Evolutionary conservation across 2,888 invertebrate genomes (phyloP), one percentile per base, ranked within the genome.

Genomic region (Cylloceria caligata): DNA sequence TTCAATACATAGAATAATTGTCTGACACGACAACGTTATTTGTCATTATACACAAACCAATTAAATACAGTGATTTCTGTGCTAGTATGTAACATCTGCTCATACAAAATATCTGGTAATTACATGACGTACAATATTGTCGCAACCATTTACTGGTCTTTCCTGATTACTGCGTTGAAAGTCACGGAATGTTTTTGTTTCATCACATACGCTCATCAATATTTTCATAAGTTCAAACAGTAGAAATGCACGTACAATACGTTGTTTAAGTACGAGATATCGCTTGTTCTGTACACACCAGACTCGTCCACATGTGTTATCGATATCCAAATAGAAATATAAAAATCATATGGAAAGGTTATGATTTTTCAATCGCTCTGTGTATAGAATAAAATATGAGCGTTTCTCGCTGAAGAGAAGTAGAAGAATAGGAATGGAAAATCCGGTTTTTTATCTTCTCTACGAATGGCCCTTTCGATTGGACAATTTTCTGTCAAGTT

Each of bases 401-500:
- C 5, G 55, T 6, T n/a, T n/a, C 16, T 11, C 30, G 55, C n/a
- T 6, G 16, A 57, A 6, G 16, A n/a, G 21, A 62, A 16, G 16
- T 1, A 36, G 36, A 19, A 39, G 34, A 64, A 64, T 21, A 24
- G 57, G 11, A 2, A 11, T 36, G 21, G 21, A 3, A 64, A 64
- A 64, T 64, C 36, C 39, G 39, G 36, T 39, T 39, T 36, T 36
- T 27, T 19, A 21, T 36, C 42, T 42, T 64, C 13, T 24, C 39
- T 6, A n/a, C 39, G 24, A 64, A 64, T 64, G 11, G 21, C 39
- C 13, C 24, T 64, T 42, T 21, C 42, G 42, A 64, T 39, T 64
- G 42, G 42, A 24, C 39, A 24, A 21, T 11, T 21, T 19, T 42
- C 21, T 11, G 19, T 3, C 36, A 16, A 9, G 42, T n/a, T 39